These are phyloP conservation scores for Ctenodactylus gundi DNA, from an alignment of 2,113 vertebrate species.

Conservation along the genomic window DNA sequence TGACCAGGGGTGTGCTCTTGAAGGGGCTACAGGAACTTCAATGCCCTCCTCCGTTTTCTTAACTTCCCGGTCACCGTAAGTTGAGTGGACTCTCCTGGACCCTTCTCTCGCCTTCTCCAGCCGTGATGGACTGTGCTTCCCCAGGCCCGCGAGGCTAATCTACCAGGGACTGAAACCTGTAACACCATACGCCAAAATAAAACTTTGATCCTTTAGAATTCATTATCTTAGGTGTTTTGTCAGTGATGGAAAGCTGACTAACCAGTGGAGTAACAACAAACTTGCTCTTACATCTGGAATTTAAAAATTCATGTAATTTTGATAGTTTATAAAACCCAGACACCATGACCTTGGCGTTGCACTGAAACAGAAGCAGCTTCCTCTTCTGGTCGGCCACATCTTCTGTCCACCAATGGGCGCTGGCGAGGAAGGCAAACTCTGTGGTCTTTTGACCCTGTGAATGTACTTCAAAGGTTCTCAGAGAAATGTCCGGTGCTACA, in stretches of 20 bases:
- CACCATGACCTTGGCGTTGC: background rate
- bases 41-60: background rate
- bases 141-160: background rate
- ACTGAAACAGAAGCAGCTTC: background rate
- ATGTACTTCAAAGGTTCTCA: background rate
- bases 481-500: background rate
- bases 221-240: background rate
- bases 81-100: background rate
- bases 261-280: background rate
- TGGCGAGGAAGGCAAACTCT: background rate
- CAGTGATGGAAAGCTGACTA: background rate
- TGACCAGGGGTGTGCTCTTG: background rate
- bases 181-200: background rate
- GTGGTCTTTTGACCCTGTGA: background rate
- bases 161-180: background rate
- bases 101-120: background rate
- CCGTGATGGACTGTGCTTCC: background rate
- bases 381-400: rapidly evolving
- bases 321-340: background rate
- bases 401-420: background rate
- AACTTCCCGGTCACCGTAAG: background rate
- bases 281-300: background rate
- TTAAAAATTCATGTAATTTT: background rate
- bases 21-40: background rate
- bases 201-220: background rate